These are phyloP conservation scores for Lysandra coridon DNA, from an alignment of 2,888 invertebrate genomes.

Conservation along the genomic window DNA sequence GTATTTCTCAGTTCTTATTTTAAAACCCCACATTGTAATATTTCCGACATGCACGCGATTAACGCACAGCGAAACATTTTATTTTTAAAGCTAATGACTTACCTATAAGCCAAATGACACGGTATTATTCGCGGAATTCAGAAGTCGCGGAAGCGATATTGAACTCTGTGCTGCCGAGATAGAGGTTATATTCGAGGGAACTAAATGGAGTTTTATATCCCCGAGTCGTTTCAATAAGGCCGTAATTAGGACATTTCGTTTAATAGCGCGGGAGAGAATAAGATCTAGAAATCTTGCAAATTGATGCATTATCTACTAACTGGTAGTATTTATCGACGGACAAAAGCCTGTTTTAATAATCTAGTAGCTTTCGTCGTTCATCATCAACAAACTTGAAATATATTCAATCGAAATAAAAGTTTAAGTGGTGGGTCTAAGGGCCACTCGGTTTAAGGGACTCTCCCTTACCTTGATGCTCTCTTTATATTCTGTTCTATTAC, in stretches of 20 bases:
- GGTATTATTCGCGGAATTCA: conserved; percentile 23
- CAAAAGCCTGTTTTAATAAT: conserved; percentile 18
- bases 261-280: conserved; percentile 19
- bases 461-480: no score
- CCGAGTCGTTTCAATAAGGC: conserved; percentile 25
- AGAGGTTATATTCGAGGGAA: background rate
- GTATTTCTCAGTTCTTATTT: background rate
- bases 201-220: conserved; percentile 20
- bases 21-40: background rate
- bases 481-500: no score
- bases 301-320: conserved; percentile 18
- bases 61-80: conserved; percentile 21
- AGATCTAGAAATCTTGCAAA: conserved; percentile 28
- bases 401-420: no score
- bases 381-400: background rate
- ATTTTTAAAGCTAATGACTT: conserved; percentile 40
- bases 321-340: conserved; percentile 7
- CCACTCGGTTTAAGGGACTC: no score
- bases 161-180: background rate
- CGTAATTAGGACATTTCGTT: conserved; percentile 29
- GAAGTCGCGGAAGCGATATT: background rate
- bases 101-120: conserved; percentile 40
- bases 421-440: no score
- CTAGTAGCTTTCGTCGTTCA: background rate
- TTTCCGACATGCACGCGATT: background rate